Evolutionary conservation across 2,888 invertebrate species (phyloP).

Genomic region (Papilio gigon): DNA sequence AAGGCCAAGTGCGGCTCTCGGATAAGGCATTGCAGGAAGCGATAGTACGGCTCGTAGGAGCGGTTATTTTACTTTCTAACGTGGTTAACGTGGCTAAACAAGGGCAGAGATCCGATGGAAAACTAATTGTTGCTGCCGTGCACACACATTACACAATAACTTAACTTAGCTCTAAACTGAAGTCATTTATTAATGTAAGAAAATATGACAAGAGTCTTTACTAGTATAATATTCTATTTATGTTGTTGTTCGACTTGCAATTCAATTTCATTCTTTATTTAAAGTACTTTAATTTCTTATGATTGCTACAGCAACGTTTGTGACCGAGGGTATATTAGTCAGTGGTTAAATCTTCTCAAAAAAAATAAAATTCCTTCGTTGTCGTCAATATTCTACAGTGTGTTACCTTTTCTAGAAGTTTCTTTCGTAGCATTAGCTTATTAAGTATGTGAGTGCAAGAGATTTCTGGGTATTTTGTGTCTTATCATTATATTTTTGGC

Average conservation of each 20-base stretch:
- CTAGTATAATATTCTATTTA: no score
- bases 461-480: background rate
- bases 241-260: no score
- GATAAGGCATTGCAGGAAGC: conserved; percentile 43
- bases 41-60: conserved; percentile 40
- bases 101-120: conserved; percentile 26
- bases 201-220: no score
- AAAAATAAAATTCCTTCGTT: no score
- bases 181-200: no score
- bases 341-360: no score
- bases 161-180: background rate
- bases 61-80: conserved; percentile 38
- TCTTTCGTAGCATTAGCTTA: background rate
- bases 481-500: conserved; percentile 10
- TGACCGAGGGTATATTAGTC: no score
- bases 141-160: conserved; percentile 18
- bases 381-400: no score
- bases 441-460: background rate
- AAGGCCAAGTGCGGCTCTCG: conserved; percentile 58
- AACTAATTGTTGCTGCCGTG: conserved; percentile 31
- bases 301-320: no score
- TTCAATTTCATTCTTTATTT: no score
- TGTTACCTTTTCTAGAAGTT: background rate
- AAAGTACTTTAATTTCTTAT: no score
- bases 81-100: conserved; percentile 33